Evolutionary conservation across 2,888 invertebrate species (phyloP).

Genomic region (Malthinus seriepunctatus): DNA sequence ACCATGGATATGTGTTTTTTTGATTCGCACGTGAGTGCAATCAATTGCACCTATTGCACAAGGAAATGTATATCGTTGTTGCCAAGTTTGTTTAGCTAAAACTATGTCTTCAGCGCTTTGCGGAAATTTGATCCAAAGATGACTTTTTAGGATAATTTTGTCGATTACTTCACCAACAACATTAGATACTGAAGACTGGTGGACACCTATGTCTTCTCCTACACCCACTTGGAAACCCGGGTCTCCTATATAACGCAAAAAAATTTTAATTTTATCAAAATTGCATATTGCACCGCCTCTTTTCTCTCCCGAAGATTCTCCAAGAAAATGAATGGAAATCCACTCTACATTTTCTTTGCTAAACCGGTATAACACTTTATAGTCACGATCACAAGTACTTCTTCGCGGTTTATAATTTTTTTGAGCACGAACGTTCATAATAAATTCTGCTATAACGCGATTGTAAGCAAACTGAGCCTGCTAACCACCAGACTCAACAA

Average conservation of each 20-base stretch:
- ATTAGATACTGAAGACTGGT: constrained; percentile 17
- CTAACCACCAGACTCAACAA: too few species aligned
- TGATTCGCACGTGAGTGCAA: constrained; percentile 16
- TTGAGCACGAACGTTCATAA: constrained; percentile 12
- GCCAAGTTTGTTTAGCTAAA: constrained; percentile 11
- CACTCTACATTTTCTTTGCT: constrained; percentile 8
- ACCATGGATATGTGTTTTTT: constrained; percentile 10
- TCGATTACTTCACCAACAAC: background rate
- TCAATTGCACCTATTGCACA: constrained; percentile 16
- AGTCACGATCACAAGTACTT: constrained; percentile 4
- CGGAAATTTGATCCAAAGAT: constrained; percentile 16
- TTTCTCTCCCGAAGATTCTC: constrained; percentile 7
- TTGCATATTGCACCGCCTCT: constrained; percentile 12
- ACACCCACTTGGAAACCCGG: constrained; percentile 20
- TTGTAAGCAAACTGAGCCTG: too few species aligned
- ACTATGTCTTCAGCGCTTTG: background rate
- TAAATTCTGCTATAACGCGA: background rate
- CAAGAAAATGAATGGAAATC: constrained; percentile 13
- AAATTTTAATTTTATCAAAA: constrained; percentile 15
- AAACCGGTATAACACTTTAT: constrained; percentile 2
- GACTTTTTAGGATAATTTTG: background rate
- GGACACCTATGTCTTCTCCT: constrained; percentile 16
- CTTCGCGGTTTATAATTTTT: constrained; percentile 17
- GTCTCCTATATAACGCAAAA: constrained; percentile 13
- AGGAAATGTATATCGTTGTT: constrained; percentile 12